Evolutionary conservation across 1,140 invertebrate genomes (phyloP).

Genomic region (Orchesella cincta): DNA sequence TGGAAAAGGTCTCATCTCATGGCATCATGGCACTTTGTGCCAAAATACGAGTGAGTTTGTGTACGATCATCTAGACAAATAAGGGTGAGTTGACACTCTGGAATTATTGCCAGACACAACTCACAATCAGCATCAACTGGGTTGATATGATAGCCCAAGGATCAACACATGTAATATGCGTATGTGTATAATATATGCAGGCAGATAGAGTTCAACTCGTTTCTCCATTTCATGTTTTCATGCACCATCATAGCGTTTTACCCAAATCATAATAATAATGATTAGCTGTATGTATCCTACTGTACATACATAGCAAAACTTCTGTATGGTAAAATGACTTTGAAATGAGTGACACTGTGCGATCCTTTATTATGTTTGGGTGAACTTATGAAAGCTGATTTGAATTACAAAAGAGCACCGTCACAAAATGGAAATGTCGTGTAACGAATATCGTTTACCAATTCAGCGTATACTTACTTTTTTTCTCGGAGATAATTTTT

Average conservation of each 20-base stretch:
- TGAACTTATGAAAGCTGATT: slow-evolving; percentile 37
- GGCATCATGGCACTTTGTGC: not conserved
- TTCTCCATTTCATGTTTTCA: no score
- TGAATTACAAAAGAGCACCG: slow-evolving; percentile 49
- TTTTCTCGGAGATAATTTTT: not conserved
- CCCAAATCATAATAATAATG: not conserved
- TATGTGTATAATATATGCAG: no score
- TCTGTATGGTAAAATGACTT: no score
- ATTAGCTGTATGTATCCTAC: not conserved
- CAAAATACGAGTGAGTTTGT: not conserved
- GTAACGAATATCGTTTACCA: slow-evolving; percentile 46
- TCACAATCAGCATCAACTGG: not conserved
- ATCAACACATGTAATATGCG: no score
- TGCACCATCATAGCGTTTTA: no score
- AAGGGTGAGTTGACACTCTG: not conserved
- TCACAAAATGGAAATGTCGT: slow-evolving; percentile 50
- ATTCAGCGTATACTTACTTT: no score
- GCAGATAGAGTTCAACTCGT: no score
- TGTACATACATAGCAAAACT: not conserved
- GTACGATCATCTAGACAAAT: no score
- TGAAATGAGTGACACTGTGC: not conserved
- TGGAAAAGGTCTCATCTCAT: slow-evolving; percentile 11
- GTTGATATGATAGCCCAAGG: no score
- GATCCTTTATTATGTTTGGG: slow-evolving; percentile 8
- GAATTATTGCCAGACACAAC: not conserved